Percentiles rank a stretch among this genome's conserved stretches.
phyloP scores from a whole-genome alignment of 1,140 invertebrate species.

The Cotesia glomerata region DNA sequence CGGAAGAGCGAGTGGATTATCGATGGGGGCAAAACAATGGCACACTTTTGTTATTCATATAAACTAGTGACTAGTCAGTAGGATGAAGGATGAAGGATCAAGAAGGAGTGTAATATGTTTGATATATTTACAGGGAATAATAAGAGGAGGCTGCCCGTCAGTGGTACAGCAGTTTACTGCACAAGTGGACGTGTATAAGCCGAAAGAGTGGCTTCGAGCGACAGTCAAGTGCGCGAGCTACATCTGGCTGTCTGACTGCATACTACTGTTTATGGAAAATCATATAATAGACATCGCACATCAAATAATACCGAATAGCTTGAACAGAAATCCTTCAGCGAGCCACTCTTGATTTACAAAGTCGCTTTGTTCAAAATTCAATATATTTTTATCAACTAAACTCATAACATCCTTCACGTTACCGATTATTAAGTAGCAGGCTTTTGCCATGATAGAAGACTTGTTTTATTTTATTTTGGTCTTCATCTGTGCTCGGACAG shows the following conservation, averaged over 20 bases:
- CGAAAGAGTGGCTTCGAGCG: constrained; percentile 6
- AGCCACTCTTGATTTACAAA: neutral
- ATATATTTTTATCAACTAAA: no score
- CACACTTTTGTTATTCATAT: constrained; percentile 51
- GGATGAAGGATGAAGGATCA: no score
- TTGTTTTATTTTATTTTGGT: no score
- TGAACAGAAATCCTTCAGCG: neutral
- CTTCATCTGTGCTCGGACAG: no score
- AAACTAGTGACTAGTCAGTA: constrained; percentile 30
- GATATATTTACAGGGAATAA: constrained; percentile 36
- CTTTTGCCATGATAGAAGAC: no score
- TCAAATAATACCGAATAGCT: constrained; percentile 34
- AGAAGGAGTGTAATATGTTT: constrained; percentile 51
- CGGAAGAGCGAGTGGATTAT: constrained; percentile 60
- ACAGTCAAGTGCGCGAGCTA: constrained; percentile 53
- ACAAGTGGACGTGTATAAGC: constrained; percentile 33
- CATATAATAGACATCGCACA: constrained; percentile 37
- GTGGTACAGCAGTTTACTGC: constrained; percentile 6
- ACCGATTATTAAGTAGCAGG: no score
- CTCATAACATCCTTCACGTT: no score
- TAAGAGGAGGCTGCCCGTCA: constrained; percentile 21
- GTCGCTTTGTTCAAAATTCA: neutral
- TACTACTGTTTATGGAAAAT: constrained; percentile 62
- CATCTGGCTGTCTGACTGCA: constrained; percentile 60
- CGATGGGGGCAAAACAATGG: constrained; percentile 60